phyloP scores from a whole-genome alignment of 2,113 vertebrate genomes.

The Trichomycterus rosablanca region DNA sequence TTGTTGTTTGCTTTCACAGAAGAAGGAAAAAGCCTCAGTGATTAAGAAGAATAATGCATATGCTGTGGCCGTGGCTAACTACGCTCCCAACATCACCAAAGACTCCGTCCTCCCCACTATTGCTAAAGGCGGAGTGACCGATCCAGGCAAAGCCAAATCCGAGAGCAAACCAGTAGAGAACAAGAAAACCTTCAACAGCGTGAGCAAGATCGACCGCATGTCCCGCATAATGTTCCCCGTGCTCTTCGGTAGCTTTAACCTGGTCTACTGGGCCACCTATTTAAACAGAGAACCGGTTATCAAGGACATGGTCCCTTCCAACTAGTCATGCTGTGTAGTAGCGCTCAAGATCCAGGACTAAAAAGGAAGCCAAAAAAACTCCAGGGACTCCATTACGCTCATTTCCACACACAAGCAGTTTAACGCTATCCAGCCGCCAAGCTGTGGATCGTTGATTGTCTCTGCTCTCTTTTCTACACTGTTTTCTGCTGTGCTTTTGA shows the following conservation, averaged over 20 bases:
- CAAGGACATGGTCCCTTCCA: conserved; percentile 86
- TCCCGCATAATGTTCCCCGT: conserved; percentile 97
- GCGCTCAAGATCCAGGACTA: conserved; percentile 61
- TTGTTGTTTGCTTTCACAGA: conserved; percentile 69
- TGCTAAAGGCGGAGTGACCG: conserved; percentile 82
- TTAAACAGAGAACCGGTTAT: conserved; percentile 92
- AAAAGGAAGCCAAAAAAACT: conserved; percentile 84
- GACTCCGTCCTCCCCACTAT: conserved; percentile 91
- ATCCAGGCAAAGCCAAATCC: conserved; percentile 80
- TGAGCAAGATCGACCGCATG: conserved; percentile 98
- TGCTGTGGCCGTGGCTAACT: conserved; percentile 95
- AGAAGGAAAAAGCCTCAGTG: conserved; percentile 91
- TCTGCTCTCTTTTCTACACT: conserved; percentile 64
- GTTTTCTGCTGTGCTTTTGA: conserved; percentile 68
- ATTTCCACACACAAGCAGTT: conserved; percentile 55
- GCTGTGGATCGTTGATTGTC: conserved; percentile 55
- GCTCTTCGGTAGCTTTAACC: conserved; percentile 92
- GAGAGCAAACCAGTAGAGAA: conserved; percentile 83
- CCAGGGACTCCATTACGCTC: conserved; percentile 81
- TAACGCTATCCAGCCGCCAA: conserved; percentile 54
- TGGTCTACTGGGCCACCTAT: conserved; percentile 98
- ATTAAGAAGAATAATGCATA: conserved; percentile 98
- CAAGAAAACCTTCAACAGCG: conserved; percentile 98
- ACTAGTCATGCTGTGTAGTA: conserved; percentile 56
- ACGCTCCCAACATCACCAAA: conserved; percentile 93